A percentile compares a stretch with the other conserved stretches of the same genome.
These are phyloP conservation scores for Paratilapia polleni DNA, from an alignment of 2,113 vertebrate genomes.

Conservation along the genomic window DNA sequence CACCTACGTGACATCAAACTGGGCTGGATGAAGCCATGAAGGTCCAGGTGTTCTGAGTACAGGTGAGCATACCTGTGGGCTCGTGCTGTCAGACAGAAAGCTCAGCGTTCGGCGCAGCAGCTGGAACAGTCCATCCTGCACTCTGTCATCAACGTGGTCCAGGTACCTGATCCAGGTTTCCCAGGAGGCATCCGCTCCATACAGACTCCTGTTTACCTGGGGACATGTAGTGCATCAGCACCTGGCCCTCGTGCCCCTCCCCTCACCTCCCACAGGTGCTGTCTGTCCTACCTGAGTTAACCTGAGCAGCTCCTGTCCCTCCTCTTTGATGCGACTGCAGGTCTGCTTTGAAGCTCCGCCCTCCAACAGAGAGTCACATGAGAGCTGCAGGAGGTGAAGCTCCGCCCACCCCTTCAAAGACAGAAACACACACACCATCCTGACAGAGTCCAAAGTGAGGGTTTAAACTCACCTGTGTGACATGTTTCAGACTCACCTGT, in stretches of 20 bases:
- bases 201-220: conserved; percentile 82
- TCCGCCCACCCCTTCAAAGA: conserved; percentile 24
- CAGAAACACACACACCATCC: background rate
- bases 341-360: conserved; percentile 1
- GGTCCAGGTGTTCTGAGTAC: no score
- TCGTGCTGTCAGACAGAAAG: conserved; percentile 81
- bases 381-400: conserved; percentile 26
- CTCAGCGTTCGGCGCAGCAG: conserved; percentile 76
- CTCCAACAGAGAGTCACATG: conserved; percentile 14
- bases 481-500: conserved; percentile 21
- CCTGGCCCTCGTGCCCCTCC: no score
- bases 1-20: no score
- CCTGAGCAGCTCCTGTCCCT: conserved; percentile 13
- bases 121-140: conserved; percentile 71
- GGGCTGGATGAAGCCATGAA: no score
- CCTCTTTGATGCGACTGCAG: conserved; percentile 1
- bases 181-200: conserved; percentile 53
- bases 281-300: conserved; percentile 28
- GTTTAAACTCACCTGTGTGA: conserved; percentile 11
- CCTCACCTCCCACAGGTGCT: background rate
- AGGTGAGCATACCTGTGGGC: conserved; percentile 11
- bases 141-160: conserved; percentile 63
- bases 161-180: conserved; percentile 77
- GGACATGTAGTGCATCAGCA: background rate
- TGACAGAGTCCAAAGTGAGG: background rate